These are phyloP conservation scores for Omphaloscelis lunosa DNA, from an alignment of 2,888 invertebrate species.

Conservation along the genomic window DNA sequence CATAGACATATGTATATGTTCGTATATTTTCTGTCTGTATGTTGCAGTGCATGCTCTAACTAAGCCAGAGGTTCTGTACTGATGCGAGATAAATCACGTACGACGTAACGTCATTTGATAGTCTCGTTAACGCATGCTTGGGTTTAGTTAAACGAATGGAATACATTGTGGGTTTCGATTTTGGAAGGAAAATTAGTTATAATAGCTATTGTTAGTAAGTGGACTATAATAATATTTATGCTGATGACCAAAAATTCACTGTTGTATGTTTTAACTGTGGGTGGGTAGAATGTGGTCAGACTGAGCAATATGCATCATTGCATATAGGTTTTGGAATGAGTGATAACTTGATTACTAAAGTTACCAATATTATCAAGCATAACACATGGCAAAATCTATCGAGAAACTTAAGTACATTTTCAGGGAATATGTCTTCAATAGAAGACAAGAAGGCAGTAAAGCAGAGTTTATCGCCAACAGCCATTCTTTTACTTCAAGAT, in stretches of 20 bases:
- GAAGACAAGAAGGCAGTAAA: background rate
- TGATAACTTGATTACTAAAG: background rate
- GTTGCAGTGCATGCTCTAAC: slow-evolving; percentile 13
- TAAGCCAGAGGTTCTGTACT: slow-evolving; percentile 20
- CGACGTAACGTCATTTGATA: slow-evolving; percentile 18
- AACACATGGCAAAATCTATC: background rate
- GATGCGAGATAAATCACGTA: slow-evolving; percentile 55
- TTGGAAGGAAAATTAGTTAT: background rate
- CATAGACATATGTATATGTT: background rate
- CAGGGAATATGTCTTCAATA: background rate
- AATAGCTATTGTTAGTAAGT: background rate
- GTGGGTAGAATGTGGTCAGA: background rate
- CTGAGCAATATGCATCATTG: background rate
- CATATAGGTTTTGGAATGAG: background rate
- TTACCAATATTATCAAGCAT: background rate
- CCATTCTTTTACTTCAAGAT: slow-evolving; percentile 37
- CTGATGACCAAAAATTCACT: background rate
- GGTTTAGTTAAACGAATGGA: background rate
- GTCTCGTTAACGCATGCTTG: slow-evolving; percentile 2
- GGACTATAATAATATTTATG: background rate
- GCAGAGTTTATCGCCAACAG: slow-evolving; percentile 20
- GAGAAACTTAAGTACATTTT: background rate
- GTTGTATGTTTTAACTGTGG: background rate
- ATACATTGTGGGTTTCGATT: background rate
- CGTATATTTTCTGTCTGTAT: slow-evolving; percentile 1